Percentiles rank a stretch among this genome's conserved stretches.
phyloP scores from a whole-genome alignment of 2,888 invertebrate species.

The Dascillus cervinus region DNA sequence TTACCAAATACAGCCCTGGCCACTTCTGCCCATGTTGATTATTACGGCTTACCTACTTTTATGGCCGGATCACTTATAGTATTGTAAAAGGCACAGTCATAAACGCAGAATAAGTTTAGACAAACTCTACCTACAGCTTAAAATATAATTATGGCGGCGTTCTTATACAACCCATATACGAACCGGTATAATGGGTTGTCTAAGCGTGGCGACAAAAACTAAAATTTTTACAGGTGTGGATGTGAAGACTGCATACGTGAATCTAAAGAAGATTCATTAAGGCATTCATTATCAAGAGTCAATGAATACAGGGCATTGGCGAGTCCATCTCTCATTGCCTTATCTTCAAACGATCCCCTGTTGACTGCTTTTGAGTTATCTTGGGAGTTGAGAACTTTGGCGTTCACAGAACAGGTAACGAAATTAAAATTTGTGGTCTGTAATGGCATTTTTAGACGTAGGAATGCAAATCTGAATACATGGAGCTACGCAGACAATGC shows the following conservation, averaged over 20 bases:
- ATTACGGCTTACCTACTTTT: too few species aligned
- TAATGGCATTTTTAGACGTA: conserved; percentile 27
- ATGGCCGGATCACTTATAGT: too few species aligned
- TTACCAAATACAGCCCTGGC: too few species aligned
- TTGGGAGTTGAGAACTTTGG: conserved; percentile 86
- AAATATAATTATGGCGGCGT: too few species aligned
- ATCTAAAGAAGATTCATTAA: conserved; percentile 65
- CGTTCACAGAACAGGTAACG: conserved; percentile 72
- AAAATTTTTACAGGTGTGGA: conserved; percentile 56
- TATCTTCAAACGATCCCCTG: conserved; percentile 88
- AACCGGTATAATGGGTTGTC: too few species aligned
- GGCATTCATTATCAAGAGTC: conserved; percentile 80
- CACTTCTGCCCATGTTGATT: too few species aligned
- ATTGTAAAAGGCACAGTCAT: too few species aligned
- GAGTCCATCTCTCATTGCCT: conserved; percentile 87
- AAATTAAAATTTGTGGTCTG: conserved; percentile 1
- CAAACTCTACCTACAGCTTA: too few species aligned
- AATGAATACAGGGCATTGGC: conserved; percentile 90
- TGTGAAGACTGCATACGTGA: conserved; percentile 80
- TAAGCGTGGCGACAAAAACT: not conserved
- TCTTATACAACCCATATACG: too few species aligned
- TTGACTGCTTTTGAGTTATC: conserved; percentile 91
- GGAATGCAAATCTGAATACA: conserved; percentile 88
- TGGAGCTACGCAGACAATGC: conserved; percentile 74
- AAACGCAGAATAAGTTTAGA: too few species aligned